These are phyloP conservation scores for Trypoxylus dichotomus DNA, from an alignment of 1,140 invertebrate genomes.

Conservation along the genomic window DNA sequence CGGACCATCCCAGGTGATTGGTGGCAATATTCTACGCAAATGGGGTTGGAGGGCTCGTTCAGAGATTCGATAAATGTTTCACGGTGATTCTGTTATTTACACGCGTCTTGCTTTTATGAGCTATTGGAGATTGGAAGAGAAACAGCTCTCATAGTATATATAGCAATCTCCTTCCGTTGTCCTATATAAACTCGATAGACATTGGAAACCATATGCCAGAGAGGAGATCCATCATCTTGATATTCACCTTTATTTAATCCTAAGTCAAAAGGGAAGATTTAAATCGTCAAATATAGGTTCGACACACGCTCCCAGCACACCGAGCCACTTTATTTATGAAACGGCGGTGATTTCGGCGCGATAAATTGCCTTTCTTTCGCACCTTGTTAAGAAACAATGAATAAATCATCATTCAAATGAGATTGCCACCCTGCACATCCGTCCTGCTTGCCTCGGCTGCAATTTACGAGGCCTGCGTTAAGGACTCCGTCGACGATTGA, in stretches of 20 bases:
- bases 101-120: too few relatives aligned
- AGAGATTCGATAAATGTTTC: too few relatives aligned
- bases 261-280: background rate
- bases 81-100: too few relatives aligned
- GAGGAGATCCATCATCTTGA: background rate
- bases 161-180: too few relatives aligned
- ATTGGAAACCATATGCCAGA: too few relatives aligned
- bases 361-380: conserved; percentile 19
- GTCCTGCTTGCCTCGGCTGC: background rate
- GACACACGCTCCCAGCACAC: background rate
- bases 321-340: background rate
- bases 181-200: too few relatives aligned
- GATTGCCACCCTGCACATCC: conserved; percentile 12
- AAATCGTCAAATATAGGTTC: background rate
- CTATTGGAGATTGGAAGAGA: too few relatives aligned
- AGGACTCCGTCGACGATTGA: background rate
- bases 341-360: background rate
- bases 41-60: too few relatives aligned
- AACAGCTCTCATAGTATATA: too few relatives aligned
- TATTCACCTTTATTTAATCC: background rate
- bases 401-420: conserved; percentile 25
- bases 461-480: conserved; percentile 5
- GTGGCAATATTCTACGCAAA: too few relatives aligned
- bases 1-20: too few relatives aligned
- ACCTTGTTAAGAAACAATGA: conserved; percentile 25